Evolutionary conservation across 2,797 vertebrate species (phyloP).

Genomic region (Phalanger gymnotis): DNA sequence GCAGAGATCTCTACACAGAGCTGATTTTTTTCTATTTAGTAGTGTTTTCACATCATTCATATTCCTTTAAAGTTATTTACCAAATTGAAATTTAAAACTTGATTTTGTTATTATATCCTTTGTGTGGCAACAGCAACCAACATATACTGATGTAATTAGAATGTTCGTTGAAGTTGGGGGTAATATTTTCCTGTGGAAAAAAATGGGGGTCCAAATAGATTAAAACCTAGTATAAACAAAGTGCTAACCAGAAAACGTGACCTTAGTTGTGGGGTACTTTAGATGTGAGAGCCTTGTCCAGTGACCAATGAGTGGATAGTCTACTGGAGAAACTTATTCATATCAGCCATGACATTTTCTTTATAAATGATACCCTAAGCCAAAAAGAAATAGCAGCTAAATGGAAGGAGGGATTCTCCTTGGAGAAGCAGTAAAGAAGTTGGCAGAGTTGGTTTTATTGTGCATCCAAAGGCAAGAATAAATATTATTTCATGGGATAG

Average conservation of each 20-base stretch:
- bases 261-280: neutral
- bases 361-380: neutral
- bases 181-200: neutral
- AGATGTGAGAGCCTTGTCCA: neutral
- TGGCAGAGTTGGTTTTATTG: neutral
- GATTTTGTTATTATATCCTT: slow-evolving; percentile 22
- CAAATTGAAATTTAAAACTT: slow-evolving; percentile 59
- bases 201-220: neutral
- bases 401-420: neutral
- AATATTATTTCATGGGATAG: neutral
- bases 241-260: neutral
- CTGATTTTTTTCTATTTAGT: neutral
- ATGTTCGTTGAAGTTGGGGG: neutral
- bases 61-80: slow-evolving; percentile 15
- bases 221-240: neutral
- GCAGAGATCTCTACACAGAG: neutral
- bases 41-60: slow-evolving; percentile 17
- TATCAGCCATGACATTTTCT: neutral
- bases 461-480: neutral
- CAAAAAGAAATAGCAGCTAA: neutral
- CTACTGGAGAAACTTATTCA: neutral
- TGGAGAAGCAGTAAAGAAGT: neutral
- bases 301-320: neutral
- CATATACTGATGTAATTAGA: neutral
- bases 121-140: neutral